Percentiles rank a stretch among this genome's conserved stretches.
Conservation (phyloP, 2,113 vertebrate species). For the Crotalus tigris region DNA sequence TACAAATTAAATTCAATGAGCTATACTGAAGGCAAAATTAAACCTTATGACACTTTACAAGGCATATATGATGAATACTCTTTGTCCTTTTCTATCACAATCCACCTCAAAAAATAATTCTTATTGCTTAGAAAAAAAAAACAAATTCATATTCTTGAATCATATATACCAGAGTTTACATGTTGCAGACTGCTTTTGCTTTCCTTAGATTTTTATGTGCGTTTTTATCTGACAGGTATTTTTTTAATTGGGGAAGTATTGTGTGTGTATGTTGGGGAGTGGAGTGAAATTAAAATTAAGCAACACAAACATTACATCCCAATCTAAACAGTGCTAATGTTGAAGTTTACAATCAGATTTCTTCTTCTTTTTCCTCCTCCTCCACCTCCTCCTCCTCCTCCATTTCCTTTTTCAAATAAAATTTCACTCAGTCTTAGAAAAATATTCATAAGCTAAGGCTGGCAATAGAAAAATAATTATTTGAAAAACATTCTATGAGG, state of each 20-base stretch:
- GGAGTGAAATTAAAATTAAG: not conserved
- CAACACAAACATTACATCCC: slow-evolving; percentile 13
- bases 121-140: slow-evolving; percentile 27
- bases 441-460: slow-evolving; percentile 73
- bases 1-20: slow-evolving; percentile 50
- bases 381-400: not conserved
- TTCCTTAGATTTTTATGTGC: slow-evolving; percentile 19
- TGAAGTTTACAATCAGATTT: slow-evolving; percentile 28
- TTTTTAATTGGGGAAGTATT: not conserved
- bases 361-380: not conserved
- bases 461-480: slow-evolving; percentile 80
- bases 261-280: not conserved
- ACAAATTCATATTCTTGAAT: slow-evolving; percentile 4
- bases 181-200: not conserved
- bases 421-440: slow-evolving; percentile 62
- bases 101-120: slow-evolving; percentile 36
- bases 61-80: slow-evolving; percentile 36
- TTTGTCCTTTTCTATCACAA: slow-evolving; percentile 18
- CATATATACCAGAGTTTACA: slow-evolving; percentile 6
- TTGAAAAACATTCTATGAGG: slow-evolving; percentile 83
- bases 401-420: slow-evolving; percentile 34
- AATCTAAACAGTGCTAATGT: slow-evolving; percentile 36
- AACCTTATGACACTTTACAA: not conserved
- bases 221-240: slow-evolving; percentile 35
- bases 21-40: slow-evolving; percentile 53